Conservation (phyloP, 92 coral and sea anemone species). For the Zoanthus solanderi region DNA sequence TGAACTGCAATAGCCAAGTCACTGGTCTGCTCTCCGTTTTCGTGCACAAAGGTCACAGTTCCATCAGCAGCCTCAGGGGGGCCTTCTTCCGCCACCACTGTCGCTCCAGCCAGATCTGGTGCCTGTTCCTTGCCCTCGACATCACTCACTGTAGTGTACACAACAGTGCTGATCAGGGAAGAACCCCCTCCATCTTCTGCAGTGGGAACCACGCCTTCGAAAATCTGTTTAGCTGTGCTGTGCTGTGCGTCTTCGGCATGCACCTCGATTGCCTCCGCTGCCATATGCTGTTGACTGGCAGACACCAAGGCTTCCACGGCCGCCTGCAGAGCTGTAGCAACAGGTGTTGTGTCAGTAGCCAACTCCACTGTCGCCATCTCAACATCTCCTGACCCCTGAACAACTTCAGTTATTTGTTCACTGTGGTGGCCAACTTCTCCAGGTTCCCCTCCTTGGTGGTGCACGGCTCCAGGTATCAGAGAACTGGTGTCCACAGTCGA, state of each 20-base stretch:
- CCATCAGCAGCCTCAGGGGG: constrained; percentile 24
- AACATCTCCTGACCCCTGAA: constrained; percentile 79
- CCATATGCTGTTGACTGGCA: constrained; percentile 91
- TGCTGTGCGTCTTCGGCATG: constrained; percentile 64
- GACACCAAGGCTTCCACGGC: constrained; percentile 94
- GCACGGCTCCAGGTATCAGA: constrained; percentile 58
- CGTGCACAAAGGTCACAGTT: constrained; percentile 33
- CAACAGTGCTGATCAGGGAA: constrained; percentile 23
- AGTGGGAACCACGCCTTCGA: constrained; percentile 71
- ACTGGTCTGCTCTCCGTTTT: constrained; percentile 29
- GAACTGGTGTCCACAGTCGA: constrained; percentile 91
- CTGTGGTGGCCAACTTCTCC: constrained; percentile 20
- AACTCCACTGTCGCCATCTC: constrained; percentile 95
- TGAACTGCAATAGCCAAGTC: constrained; percentile 34
- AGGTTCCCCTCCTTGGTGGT: constrained; percentile 50
- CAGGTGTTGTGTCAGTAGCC: constrained; percentile 78
- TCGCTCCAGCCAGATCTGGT: constrained; percentile 14
- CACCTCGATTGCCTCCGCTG: constrained; percentile 78
- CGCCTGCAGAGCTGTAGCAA: constrained; percentile 89
- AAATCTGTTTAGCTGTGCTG: constrained; percentile 75
- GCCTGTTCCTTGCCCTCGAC: constrained; percentile 43
- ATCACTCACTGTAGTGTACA: constrained; percentile 44
- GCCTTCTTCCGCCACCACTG: constrained; percentile 28
- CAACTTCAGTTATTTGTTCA: constrained; percentile 77
- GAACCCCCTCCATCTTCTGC: constrained; percentile 35